Evolutionary conservation across 2,888 invertebrate species (phyloP), one percentile per base, ranked within the genome.

Genomic region (Vesta saturnalis): DNA sequence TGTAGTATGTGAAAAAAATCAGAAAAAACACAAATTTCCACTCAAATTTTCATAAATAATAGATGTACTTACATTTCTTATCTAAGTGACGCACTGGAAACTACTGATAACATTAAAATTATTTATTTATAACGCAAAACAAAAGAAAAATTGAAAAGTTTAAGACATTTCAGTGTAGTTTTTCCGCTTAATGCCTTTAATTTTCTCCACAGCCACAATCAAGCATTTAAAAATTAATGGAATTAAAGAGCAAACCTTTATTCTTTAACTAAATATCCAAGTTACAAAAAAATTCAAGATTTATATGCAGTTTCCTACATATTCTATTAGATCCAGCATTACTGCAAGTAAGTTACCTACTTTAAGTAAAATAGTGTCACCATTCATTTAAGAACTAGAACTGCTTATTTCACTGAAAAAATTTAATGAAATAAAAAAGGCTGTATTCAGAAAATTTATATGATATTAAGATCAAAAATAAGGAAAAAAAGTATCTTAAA

Each of bases 401-500:
- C 61, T 57, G n/a, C n/a, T n/a, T n/a, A n/a, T n/a, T n/a, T n/a
- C n/a, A 49, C 39, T 14, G 57, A 47, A 66, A 60, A 56, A 56
- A 46, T 55, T 23, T 47, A 23, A 46, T 54, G 18, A 43, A 23
- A 64, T 30, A 60, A 64, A 55, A 63, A 21, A 16, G 67, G 6
- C 63, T 46, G 16, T 59, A 57, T 60, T 64, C 35, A 23, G 52
- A 35, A 67, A 64, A 55, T 59, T 57, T 52, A 57, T 68, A 59
- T 43, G 54, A 69, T 65, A 65, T 69, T 69, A 69, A 65, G 69
- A 65, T 58, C 46, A 30, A 30, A 65, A 46, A 18, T 22, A 64
- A 47, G 49, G 55, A 55, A 60, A 49, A 56, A 21, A 39, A 55
- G 63, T 60, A 21, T 62, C 55, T 54, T 58, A 55, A 69, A 52